Base-by-base conservation (phyloP, 1,140 invertebrate species). In the Drosophila sturtevanti region DNA sequence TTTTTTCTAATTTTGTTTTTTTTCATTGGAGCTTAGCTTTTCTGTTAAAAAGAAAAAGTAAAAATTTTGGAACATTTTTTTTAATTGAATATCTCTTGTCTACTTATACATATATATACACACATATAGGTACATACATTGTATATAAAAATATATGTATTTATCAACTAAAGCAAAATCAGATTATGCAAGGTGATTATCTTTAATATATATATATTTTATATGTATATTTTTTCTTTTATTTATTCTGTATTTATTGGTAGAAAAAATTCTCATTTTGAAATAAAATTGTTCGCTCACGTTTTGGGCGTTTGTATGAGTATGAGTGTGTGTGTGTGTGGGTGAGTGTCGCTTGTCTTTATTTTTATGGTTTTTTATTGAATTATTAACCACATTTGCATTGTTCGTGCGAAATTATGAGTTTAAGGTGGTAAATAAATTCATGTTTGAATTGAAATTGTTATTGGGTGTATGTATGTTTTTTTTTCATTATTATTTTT, bases 331-430 rank as follows among this genome's bases (percentile, higher is more conserved):
- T 41, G 4, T 41, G 6, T 6, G 4, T 16, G 0, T 41, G 4
- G n/a, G 0, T 37, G 1, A 12, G 4, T 48, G 41, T 21, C 41
- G 41, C 41, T 48, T 56, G 18, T 51, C 7, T 68, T 75, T 61
- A 12, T 58, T 56, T 75, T 76, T 63, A 75, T 75, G 31, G 38
- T 34, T 77, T 54, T 63, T 74, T 70, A 77, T 77, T 85, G 73
- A 85, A 85, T 81, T 85, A 85, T 86, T 68, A 84, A 62, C 69
- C 63, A 61, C 41, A 63, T 70, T 68, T 70, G 68, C 72, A 72
- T 76, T 74, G 73, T 81, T 81, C 73, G 73, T 71, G 81, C 67
- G 61, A 87, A 85, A 85, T 87, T 78, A 81, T 77, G 35, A 66
- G 82, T 63, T 69, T 78, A 87, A 74, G 68, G 65, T 81, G 78